Base-by-base conservation (phyloP, 2,797 vertebrate genomes). In the Cygnus olor region DNA sequence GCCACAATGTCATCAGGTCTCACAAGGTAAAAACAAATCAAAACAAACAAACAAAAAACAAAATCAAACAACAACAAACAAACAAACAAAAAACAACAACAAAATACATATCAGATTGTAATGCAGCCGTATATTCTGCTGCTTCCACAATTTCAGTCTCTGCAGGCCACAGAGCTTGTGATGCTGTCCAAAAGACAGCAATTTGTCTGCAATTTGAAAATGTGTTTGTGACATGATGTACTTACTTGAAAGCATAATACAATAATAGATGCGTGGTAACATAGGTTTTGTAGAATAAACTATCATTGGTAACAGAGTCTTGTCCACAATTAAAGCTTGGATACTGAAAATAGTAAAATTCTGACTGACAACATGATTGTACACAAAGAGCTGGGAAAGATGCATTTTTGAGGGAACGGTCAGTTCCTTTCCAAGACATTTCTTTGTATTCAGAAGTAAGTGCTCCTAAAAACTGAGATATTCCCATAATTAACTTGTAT, bases 201-300 rank as follows among this genome's bases (percentile, higher is more conserved):
- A 90, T 95, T 96, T 97, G 21, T 95, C 69, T 95, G 63, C 79
- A 90, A 60, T 80, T 84, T 95, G 19, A 93, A 91, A 96, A 89
- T 60, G 57, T 11, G 2, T 45, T 96, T 96, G 51, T 96, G 81
- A 95, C 85, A 95, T 36, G 70, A 76, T 91, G 47, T 73, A 84
- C 82, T 95, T 95, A 71, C 89, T 95, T 96, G 93, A 96, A 94
- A 94, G 47, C 84, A 38, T 96, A 95, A 95, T 89, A 36, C 34
- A 95, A 71, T 95, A 95, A 95, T 84, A 90, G 42, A 85, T 19
- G n/a, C 54, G 38, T 6, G 58, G 16, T 85, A 86, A 57, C 56
- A 80, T 5, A 4, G 85, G 15, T 82, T 16, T 66, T 89, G 60
- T 79, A 95, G 96, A 94, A 76, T 78, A 96, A 94, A 90, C 80